phyloP scores from a whole-genome alignment of 37 sponge, comb jelly and placozoan genomes.

The Theonella swinhoei region DNA sequence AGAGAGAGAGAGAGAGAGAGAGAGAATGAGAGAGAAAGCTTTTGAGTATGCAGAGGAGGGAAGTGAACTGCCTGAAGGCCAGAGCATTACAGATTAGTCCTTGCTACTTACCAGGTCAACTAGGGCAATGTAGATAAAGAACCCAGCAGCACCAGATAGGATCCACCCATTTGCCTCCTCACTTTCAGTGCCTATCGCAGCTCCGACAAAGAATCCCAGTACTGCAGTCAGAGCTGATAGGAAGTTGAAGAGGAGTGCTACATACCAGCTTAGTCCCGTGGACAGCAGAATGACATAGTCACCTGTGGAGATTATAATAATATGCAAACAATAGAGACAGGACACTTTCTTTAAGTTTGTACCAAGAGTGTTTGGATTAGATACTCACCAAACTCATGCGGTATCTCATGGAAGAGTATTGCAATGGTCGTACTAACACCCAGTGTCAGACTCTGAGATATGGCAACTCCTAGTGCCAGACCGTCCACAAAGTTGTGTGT shows the following conservation, averaged over 20 bases:
- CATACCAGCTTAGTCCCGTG: slow-evolving; percentile 75
- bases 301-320: slow-evolving; percentile 51
- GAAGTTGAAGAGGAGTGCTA: slow-evolving; percentile 76
- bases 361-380: neutral
- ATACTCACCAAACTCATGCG: slow-evolving; percentile 82
- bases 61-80: too few species aligned
- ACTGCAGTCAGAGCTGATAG: slow-evolving; percentile 67
- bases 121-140: slow-evolving; percentile 80
- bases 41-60: too few species aligned
- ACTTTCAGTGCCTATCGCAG: slow-evolving; percentile 48
- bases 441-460: slow-evolving; percentile 64
- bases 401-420: slow-evolving; percentile 75
- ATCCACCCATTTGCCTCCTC: slow-evolving; percentile 65
- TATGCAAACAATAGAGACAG: neutral
- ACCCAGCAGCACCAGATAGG: slow-evolving; percentile 65
- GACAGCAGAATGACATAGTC: slow-evolving; percentile 82
- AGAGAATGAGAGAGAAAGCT: neutral
- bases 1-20: neutral
- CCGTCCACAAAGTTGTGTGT: slow-evolving; percentile 91
- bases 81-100: too few species aligned
- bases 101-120: slow-evolving; percentile 80
- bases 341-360: neutral
- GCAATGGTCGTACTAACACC: slow-evolving; percentile 76
- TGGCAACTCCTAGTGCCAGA: slow-evolving; percentile 80
- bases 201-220: slow-evolving; percentile 79